These are phyloP conservation scores for Lamellibrachia luymesi DNA, from an alignment of 1,140 invertebrate genomes.

Conservation along the genomic window DNA sequence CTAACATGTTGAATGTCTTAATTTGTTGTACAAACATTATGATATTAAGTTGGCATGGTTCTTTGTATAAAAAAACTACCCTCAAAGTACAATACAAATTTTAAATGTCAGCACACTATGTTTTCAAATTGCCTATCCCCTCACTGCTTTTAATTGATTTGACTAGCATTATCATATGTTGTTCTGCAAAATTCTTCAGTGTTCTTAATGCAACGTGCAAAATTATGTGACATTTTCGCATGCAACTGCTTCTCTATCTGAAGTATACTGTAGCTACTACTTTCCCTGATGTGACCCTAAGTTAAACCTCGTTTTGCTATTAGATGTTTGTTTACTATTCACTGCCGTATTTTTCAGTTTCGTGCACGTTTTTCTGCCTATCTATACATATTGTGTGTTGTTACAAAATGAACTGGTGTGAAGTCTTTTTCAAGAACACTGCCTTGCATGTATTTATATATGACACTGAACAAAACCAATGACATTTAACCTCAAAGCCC, in stretches of 20 bases:
- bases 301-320: neutral
- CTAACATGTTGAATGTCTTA: too few species aligned
- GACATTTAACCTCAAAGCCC: too few species aligned
- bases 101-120: too few species aligned
- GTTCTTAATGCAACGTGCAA: neutral
- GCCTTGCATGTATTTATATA: neutral
- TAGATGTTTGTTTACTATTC: neutral
- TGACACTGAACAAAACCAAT: too few species aligned
- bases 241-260: too few species aligned
- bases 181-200: neutral
- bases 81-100: too few species aligned
- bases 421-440: neutral
- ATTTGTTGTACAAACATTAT: too few species aligned
- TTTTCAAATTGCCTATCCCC: too few species aligned
- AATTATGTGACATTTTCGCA: neutral
- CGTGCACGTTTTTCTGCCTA: neutral
- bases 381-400: too few species aligned
- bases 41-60: too few species aligned
- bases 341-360: neutral
- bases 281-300: neutral
- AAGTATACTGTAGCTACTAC: too few species aligned
- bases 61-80: too few species aligned
- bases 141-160: neutral
- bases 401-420: neutral
- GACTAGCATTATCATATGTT: neutral